Evolutionary conservation across 37 sponge, comb jelly and placozoan genomes (phyloP), one percentile per base, ranked within the genome.

Genomic region (Beroe forskalii): DNA sequence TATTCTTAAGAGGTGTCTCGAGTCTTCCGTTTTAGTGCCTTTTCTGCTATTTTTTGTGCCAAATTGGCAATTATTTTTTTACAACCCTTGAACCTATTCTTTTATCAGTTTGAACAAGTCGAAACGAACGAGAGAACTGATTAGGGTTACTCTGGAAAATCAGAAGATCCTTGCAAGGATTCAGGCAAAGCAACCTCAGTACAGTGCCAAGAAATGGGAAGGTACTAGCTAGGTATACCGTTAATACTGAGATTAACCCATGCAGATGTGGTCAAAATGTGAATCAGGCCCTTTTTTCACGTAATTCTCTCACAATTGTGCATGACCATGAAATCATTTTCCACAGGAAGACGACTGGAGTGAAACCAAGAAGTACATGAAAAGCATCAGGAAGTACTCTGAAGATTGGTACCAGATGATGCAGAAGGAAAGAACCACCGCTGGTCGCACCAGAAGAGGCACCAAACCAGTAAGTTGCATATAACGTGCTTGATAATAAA

Each of bases 51-150:
- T n/a, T n/a, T n/a, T n/a, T n/a, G n/a, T n/a, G n/a, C n/a, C n/a
- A n/a, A n/a, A n/a, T n/a, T n/a, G n/a, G n/a, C n/a, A n/a, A n/a
- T n/a, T n/a, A n/a, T n/a, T n/a, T n/a, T n/a, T n/a, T n/a, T n/a
- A n/a, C n/a, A n/a, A n/a, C n/a, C n/a, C n/a, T n/a, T n/a, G n/a
- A n/a, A n/a, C n/a, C n/a, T n/a, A n/a, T n/a, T n/a, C n/a, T n/a
- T n/a, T n/a, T n/a, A n/a, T 86, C 64, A 91, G 91, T 42, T 42
- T 91, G 86, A 91, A 91, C 91, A 91, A 91, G 31, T 8, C 62
- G 24, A 91, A 91, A 27, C 25, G 91, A 91, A 60, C 62, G 22
- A 14, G 91, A 23, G 91, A 91, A 48, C 31, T 76, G 31, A 62
- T 91, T 12, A 30, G 91, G 41, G 91, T 91, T 8, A 76, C 91